Conservation (phyloP, 30 jellyfish, hydroid and myxozoan genomes). For the Pseudorhiza aurosa region DNA sequence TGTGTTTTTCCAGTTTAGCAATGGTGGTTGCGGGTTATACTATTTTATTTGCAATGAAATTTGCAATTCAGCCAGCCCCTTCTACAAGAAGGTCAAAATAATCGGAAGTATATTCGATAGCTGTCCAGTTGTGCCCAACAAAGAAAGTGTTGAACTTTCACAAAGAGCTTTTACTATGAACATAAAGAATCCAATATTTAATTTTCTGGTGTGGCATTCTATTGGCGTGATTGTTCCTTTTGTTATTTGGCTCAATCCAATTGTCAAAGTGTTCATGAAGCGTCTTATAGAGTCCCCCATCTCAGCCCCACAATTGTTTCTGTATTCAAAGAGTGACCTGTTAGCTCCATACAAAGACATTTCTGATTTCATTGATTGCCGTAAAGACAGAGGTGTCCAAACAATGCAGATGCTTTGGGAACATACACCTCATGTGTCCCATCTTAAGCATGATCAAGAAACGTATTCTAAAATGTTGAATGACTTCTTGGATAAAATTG, state of each 20-base stretch:
- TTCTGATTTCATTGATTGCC: conserved; percentile 50
- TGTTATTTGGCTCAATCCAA: conserved; percentile 62
- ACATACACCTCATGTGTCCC: conserved; percentile 75
- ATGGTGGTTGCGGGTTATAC: conserved; percentile 81
- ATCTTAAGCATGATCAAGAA: conserved; percentile 48
- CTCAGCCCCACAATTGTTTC: conserved; percentile 67
- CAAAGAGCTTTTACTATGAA: conserved; percentile 60
- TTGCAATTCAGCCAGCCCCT: background rate
- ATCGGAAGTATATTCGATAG: conserved; percentile 84
- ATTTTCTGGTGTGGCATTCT: conserved; percentile 20
- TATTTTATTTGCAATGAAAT: conserved; percentile 36
- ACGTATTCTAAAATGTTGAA: conserved; percentile 30
- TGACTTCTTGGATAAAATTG: conserved; percentile 29
- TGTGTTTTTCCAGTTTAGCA: conserved; percentile 68
- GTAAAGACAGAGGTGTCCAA: conserved; percentile 58
- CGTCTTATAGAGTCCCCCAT: conserved; percentile 50
- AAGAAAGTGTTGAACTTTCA: conserved; percentile 49
- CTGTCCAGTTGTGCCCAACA: conserved; percentile 84
- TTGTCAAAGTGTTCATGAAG: conserved; percentile 57
- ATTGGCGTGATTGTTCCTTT: conserved; percentile 7
- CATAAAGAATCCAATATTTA: conserved; percentile 23
- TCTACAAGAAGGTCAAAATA: background rate
- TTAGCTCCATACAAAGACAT: conserved; percentile 80
- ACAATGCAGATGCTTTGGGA: conserved; percentile 48
- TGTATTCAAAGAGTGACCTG: conserved; percentile 72